Base-by-base conservation (phyloP, 2,113 vertebrate species). In the Baryphthengus martii region DNA sequence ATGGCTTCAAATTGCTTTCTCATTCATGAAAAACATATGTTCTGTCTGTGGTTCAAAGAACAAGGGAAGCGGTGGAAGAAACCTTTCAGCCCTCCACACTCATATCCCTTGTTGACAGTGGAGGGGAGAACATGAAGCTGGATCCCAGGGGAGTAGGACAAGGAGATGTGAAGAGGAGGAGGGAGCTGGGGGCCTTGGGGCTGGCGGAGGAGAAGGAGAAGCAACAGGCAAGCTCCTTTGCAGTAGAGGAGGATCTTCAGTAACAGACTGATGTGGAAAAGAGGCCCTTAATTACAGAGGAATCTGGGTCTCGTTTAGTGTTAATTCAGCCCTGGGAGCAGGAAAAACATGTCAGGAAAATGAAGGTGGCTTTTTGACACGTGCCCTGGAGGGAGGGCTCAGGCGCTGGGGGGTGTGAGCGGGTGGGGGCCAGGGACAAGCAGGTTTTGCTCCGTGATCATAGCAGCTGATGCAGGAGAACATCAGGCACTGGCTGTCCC, bases 321-420 rank as follows among this genome's bases (percentile, higher is more conserved):
- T 50, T 61, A 80, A 73, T 93, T 74, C 35, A 83, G 74, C 78
- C 85, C 67, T 47, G 50, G 63, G 73, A 91, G 91, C 53, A 94
- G 82, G 88, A 91, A 88, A 90, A 83, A 13, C 65, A 72, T 1
- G 71, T 93, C 91, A 96, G 91, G 85, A 88, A 83, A 90, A 96
- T 88, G 59, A 83, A 77, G 82, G 75, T 8, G 17, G 59, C 14
- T 70, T 77, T 76, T 49, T 92, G 93, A 96, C 25, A 68, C 0
- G 0, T 56, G 71, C 71, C 91, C 88, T 11, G 35, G 37, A 74
- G 89, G 74, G 74, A 93, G 29, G 71, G 85, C 71, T 82, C 37
- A 0, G 45, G 15, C 2, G 0, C 26, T 53, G 65, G 39, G 5
- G 39, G 9, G 3, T 35, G 61, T 1, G 20, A 2, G 8, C 1